phyloP scores from a whole-genome alignment of 2,113 vertebrate species.

The Garra rufa region DNA sequence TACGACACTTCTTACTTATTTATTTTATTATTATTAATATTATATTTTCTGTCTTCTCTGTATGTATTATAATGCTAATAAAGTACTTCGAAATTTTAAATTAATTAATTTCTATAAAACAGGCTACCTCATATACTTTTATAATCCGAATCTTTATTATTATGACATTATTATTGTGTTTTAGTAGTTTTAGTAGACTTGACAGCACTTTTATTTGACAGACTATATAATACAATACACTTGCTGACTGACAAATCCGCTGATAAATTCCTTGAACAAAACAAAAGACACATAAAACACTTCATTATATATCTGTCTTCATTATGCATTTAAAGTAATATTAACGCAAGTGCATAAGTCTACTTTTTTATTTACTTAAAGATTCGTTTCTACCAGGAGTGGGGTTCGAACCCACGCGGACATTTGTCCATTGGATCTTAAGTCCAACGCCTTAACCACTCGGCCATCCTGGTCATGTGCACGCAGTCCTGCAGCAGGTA shows the following conservation, averaged over 20 bases:
- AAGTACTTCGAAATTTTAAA: too few relatives aligned
- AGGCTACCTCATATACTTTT: too few relatives aligned
- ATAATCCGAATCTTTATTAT: too few relatives aligned
- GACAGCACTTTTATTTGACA: too few relatives aligned
- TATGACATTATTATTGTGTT: too few relatives aligned
- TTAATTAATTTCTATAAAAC: too few relatives aligned
- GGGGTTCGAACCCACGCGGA: conserved; percentile 25
- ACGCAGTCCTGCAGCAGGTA: too few relatives aligned
- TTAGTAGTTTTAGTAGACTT: too few relatives aligned
- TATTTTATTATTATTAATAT: neutral
- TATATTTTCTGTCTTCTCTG: neutral
- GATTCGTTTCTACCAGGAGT: conserved; percentile 1
- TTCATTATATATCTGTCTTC: neutral
- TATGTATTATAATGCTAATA: neutral
- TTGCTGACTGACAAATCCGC: too few relatives aligned
- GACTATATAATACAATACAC: too few relatives aligned
- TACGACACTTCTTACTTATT: neutral
- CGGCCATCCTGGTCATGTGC: conserved; percentile 33
- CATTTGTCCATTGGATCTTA: conserved; percentile 31
- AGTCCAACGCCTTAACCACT: conserved; percentile 40
- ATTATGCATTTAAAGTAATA: neutral
- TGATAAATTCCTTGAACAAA: too few relatives aligned
- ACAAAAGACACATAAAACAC: neutral
- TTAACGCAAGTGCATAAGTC: accelerated
- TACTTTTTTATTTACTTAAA: neutral